Evolutionary conservation across 2,113 vertebrate genomes (phyloP).

Genomic region (Oncorhynchus nerka): DNA sequence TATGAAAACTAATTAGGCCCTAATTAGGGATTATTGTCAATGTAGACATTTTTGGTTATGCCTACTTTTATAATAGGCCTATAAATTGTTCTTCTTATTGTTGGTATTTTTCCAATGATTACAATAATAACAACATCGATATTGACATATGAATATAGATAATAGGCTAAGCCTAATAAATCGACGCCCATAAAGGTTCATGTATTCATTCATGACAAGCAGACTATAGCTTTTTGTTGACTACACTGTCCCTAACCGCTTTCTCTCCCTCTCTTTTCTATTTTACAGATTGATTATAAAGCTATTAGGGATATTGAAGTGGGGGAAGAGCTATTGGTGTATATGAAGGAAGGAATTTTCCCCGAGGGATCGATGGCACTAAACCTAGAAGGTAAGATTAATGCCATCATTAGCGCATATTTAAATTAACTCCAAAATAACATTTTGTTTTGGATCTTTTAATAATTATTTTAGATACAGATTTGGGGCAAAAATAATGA

Average conservation of each 20-base stretch:
- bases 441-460: slow-evolving; percentile 34
- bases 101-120: too few relatives aligned
- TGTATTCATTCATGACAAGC: not conserved
- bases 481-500: too few relatives aligned
- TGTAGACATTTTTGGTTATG: too few relatives aligned
- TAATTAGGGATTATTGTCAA: too few relatives aligned
- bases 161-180: too few relatives aligned
- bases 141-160: too few relatives aligned
- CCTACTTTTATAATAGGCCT: too few relatives aligned
- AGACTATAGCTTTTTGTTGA: not conserved
- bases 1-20: too few relatives aligned
- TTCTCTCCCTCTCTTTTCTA: slow-evolving; percentile 26
- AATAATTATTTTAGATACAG: too few relatives aligned
- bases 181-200: too few relatives aligned
- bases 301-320: slow-evolving; percentile 94
- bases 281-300: slow-evolving; percentile 89
- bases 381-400: slow-evolving; percentile 91
- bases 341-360: slow-evolving; percentile 91
- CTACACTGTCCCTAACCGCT: not conserved
- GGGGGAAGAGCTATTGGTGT: slow-evolving; percentile 95
- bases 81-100: too few relatives aligned
- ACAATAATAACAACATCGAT: too few relatives aligned
- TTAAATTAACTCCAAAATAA: slow-evolving; percentile 72
- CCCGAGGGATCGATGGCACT: slow-evolving; percentile 89
- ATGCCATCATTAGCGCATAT: slow-evolving; percentile 66